Conservation (phyloP, 2,888 invertebrate species). For the Cryptus armator region DNA sequence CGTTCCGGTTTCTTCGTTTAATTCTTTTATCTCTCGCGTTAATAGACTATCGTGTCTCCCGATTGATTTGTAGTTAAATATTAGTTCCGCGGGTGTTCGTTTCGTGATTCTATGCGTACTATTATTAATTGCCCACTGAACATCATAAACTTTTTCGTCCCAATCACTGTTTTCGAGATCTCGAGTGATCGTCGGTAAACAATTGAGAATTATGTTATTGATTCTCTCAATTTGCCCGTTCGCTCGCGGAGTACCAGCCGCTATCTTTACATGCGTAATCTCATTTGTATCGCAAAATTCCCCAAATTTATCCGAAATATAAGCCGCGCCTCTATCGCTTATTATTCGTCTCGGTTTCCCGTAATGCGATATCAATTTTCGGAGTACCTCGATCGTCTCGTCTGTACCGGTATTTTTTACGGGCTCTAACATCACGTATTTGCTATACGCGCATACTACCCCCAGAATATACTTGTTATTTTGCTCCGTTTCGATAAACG, state of each 20-base stretch:
- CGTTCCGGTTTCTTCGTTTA: slow-evolving; percentile 64
- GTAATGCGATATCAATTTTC: slow-evolving; percentile 69
- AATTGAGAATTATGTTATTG: slow-evolving; percentile 42
- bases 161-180: slow-evolving; percentile 55
- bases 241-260: slow-evolving; percentile 72
- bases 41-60: neutral
- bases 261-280: slow-evolving; percentile 72
- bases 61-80: slow-evolving; percentile 36
- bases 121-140: slow-evolving; percentile 49
- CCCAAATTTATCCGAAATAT: slow-evolving; percentile 68
- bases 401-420: slow-evolving; percentile 39
- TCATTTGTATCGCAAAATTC: slow-evolving; percentile 68
- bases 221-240: slow-evolving; percentile 46
- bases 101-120: slow-evolving; percentile 36
- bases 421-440: slow-evolving; percentile 62
- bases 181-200: slow-evolving; percentile 63
- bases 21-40: slow-evolving; percentile 35
- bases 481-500: slow-evolving; percentile 38
- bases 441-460: slow-evolving; percentile 54
- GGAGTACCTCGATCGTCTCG: slow-evolving; percentile 30
- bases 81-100: slow-evolving; percentile 26
- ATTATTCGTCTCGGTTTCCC: slow-evolving; percentile 74
- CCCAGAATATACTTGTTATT: slow-evolving; percentile 43
- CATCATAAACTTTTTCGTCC: slow-evolving; percentile 37
- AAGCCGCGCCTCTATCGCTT: slow-evolving; percentile 75